Percentiles rank a stretch among this genome's conserved stretches.
phyloP scores from a whole-genome alignment of 2,888 invertebrate species.

The Mayetiola destructor region DNA sequence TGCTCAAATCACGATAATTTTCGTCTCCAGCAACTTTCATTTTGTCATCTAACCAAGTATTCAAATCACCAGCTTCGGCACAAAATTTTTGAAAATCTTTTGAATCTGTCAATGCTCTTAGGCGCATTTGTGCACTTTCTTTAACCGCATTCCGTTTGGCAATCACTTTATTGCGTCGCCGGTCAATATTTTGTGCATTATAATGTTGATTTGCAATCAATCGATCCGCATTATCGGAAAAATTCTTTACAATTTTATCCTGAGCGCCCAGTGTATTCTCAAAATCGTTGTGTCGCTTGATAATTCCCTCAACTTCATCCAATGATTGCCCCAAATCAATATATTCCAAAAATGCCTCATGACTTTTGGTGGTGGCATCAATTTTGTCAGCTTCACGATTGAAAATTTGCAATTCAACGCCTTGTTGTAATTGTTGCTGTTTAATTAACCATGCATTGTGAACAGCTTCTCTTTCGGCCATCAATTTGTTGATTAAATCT shows the following conservation, averaged over 20 bases:
- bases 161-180: slow-evolving; percentile 59
- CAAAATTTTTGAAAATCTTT: slow-evolving; percentile 85
- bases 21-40: slow-evolving; percentile 82
- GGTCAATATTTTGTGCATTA: slow-evolving; percentile 56
- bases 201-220: slow-evolving; percentile 67
- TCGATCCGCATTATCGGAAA: slow-evolving; percentile 69
- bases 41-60: slow-evolving; percentile 85
- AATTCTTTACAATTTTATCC: slow-evolving; percentile 74
- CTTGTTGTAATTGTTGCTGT: slow-evolving; percentile 71
- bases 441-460: slow-evolving; percentile 72
- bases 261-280: slow-evolving; percentile 84
- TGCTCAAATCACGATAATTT: slow-evolving; percentile 77
- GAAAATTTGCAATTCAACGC: slow-evolving; percentile 78
- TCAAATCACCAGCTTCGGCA: slow-evolving; percentile 80
- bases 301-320: slow-evolving; percentile 80
- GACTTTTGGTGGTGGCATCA: slow-evolving; percentile 86
- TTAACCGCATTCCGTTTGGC: slow-evolving; percentile 59
- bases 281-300: slow-evolving; percentile 87
- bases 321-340: slow-evolving; percentile 72
- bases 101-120: slow-evolving; percentile 63
- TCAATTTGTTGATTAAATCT: slow-evolving; percentile 55
- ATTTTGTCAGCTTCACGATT: slow-evolving; percentile 95
- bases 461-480: slow-evolving; percentile 61
- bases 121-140: slow-evolving; percentile 56
- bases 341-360: slow-evolving; percentile 85